Conservation (phyloP, 2,888 invertebrate species). For the Atrina japonica region DNA sequence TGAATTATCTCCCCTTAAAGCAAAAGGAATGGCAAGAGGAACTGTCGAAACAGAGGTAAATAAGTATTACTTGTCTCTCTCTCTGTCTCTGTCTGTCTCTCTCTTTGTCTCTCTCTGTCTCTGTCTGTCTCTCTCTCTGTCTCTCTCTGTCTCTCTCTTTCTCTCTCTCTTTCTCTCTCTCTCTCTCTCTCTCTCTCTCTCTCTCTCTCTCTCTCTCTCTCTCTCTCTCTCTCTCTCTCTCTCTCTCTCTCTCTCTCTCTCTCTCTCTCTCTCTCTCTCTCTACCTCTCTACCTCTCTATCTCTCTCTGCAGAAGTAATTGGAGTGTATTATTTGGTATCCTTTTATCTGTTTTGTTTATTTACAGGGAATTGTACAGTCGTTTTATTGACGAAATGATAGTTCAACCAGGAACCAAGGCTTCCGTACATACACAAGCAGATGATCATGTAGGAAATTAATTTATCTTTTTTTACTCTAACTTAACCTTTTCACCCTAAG, state of each 20-base stretch:
- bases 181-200: too few species aligned
- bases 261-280: too few species aligned
- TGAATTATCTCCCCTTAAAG: constrained; percentile 91
- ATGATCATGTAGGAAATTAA: constrained; percentile 81
- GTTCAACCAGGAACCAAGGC: constrained; percentile 88
- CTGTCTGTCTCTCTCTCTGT: too few species aligned
- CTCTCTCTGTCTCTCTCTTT: too few species aligned
- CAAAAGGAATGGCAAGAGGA: constrained; percentile 86
- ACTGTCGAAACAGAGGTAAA: constrained; percentile 86
- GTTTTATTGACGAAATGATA: constrained; percentile 89
- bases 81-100: not conserved
- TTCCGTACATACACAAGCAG: constrained; percentile 83
- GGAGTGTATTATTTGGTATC: not conserved
- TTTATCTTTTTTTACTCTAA: constrained; percentile 12
- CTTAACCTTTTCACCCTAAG: too few species aligned
- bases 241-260: not conserved
- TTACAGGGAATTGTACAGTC: constrained; percentile 73
- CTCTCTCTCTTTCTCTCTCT: too few species aligned
- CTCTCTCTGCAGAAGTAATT: not conserved
- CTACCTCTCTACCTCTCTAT: too few species aligned
- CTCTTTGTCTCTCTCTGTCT: too few species aligned
- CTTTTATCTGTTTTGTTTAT: not conserved
- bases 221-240: too few species aligned
- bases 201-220: too few species aligned
- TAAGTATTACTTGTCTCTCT: not conserved